Evolutionary conservation across 2,888 invertebrate species (phyloP).

Genomic region (Eilema griseolum): DNA sequence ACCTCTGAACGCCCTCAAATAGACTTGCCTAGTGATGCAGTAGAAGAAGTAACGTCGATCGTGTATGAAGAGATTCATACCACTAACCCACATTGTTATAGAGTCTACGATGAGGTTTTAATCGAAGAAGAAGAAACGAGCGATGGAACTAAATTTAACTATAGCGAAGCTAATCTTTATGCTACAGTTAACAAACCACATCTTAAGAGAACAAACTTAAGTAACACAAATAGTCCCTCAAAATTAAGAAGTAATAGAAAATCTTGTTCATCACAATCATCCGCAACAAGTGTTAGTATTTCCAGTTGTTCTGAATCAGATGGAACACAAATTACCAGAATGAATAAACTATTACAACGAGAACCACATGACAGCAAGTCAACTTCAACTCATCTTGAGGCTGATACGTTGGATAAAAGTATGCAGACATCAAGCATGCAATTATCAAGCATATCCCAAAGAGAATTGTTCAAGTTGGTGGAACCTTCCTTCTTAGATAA

Average conservation of each 20-base stretch:
- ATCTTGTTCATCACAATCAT: constrained; percentile 82
- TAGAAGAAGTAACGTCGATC: constrained; percentile 74
- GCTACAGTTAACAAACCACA: constrained; percentile 83
- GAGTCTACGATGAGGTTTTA: constrained; percentile 81
- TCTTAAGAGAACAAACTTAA: constrained; percentile 82
- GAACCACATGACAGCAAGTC: constrained; percentile 79
- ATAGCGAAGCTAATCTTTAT: constrained; percentile 79
- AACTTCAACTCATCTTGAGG: constrained; percentile 84
- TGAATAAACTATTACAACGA: constrained; percentile 75
- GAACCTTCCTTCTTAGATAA: constrained; percentile 91
- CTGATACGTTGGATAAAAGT: constrained; percentile 89
- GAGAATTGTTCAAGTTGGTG: constrained; percentile 87
- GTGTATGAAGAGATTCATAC: constrained; percentile 78
- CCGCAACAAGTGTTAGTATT: constrained; percentile 84
- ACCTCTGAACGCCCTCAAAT: constrained; percentile 78
- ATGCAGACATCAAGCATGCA: constrained; percentile 90
- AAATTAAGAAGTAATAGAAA: constrained; percentile 75
- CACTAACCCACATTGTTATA: constrained; percentile 70
- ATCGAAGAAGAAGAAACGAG: constrained; percentile 80
- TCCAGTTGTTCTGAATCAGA: constrained; percentile 86
- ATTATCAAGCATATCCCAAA: constrained; percentile 69
- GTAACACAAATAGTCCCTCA: constrained; percentile 83
- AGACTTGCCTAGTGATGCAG: constrained; percentile 85
- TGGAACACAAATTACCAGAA: constrained; percentile 83
- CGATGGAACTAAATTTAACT: constrained; percentile 78